Evolutionary conservation across 2,888 invertebrate species (phyloP), one percentile per base, ranked within the genome.

Genomic region (Galeruca laticollis): DNA sequence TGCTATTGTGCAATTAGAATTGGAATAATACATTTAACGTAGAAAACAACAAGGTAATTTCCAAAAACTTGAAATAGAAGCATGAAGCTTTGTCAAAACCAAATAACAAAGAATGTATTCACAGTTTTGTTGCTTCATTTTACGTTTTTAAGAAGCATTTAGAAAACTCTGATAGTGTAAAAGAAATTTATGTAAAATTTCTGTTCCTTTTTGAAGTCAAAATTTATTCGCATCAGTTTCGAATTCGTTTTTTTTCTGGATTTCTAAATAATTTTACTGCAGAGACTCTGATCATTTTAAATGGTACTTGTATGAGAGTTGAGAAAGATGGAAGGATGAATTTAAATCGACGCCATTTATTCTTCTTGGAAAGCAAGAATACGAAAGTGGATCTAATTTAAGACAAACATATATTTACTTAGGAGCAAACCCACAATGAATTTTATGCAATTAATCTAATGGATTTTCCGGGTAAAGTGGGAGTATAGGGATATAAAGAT

Each of bases 391-490:
- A 56, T 66, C 66, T 66, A 66, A 66, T 66, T 66, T 66, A 66
- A 66, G 66, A 66, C 66, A 66, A 66, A 66, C 66, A 66, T 66
- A 66, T 66, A 66, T 66, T 66, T 66, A 60, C 66, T 66, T 60
- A 66, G 43, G 66, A 66, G 59, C 66, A 66, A 66, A 66, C 66
- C 66, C 66, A 59, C 66, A 66, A 66, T 66, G 66, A 66, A 66
- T 66, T 66, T 66, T 66, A 66, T 66, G 66, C 66, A 66, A 66
- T 66, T 66, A 66, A 66, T 66, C 66, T 66, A 66, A 66, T 66
- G 66, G 66, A 66, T 66, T 66, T 66, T 66, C 66, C 66, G 66
- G 66, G 66, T 66, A 66, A 59, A 66, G 66, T 66, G 59, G 66
- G 40, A 66, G 66, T 59, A 66, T 66, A 51, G 66, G 66, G 66